Percentiles rank a stretch among this genome's conserved stretches.
phyloP scores from a whole-genome alignment of 2,888 invertebrate genomes.

The Eurytoma adleriae region DNA sequence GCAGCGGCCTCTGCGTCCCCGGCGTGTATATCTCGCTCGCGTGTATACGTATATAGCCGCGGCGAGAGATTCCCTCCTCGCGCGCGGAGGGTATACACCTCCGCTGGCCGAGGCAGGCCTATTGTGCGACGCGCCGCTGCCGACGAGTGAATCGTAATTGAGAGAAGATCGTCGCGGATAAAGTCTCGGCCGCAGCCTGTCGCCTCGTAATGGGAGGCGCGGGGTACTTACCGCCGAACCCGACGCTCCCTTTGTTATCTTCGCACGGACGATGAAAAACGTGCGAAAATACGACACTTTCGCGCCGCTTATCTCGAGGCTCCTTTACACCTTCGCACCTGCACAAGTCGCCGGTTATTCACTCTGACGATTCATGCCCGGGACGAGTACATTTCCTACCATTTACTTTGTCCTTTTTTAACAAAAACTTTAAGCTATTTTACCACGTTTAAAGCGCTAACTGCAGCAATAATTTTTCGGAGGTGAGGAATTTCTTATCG shows the following conservation, averaged over 20 bases:
- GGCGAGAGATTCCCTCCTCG: no score
- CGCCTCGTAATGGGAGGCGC: slow-evolving; percentile 6
- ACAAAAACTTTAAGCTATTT: no score
- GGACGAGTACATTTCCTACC: no score
- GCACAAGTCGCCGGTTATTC: no score
- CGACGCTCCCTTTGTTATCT: background rate
- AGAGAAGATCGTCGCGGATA: slow-evolving; percentile 31
- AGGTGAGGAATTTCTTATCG: no score
- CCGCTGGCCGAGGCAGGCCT: background rate
- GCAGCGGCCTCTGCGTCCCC: background rate
- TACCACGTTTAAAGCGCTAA: no score
- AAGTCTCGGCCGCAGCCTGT: slow-evolving; percentile 19
- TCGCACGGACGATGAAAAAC: background rate
- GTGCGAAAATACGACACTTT: slow-evolving; percentile 40
- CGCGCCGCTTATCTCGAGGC: background rate
- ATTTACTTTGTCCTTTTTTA: no score
- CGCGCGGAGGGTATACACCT: no score
- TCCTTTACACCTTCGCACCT: no score
- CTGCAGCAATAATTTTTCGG: no score
- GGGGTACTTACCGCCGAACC: slow-evolving; percentile 5
- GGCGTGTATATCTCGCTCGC: slow-evolving; percentile 3
- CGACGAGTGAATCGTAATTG: slow-evolving; percentile 31
- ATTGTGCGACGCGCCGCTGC: slow-evolving; percentile 6
- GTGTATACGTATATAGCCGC: no score
- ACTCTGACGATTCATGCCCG: no score